Evolutionary conservation across 2,888 invertebrate species (phyloP), one percentile per base, ranked within the genome.

Genomic region (Synanthedon andrenaeformis): DNA sequence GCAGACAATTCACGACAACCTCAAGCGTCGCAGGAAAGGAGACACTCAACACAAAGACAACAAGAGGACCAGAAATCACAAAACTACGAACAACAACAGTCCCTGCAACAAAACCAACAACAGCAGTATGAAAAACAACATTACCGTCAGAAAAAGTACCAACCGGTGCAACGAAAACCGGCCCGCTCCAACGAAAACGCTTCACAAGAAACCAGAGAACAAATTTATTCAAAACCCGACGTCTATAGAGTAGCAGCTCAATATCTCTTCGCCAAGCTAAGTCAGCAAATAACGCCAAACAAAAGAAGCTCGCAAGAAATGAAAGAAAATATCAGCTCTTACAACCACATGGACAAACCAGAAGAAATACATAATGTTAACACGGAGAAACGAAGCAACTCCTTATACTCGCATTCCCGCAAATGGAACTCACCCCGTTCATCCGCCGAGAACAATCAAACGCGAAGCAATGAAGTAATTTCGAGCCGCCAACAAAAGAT

Each of bases 401-500:
- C 35, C 35, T 35, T 35, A 49, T 14, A 49, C 8, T 12, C 17
- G 10, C 19, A 49, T 17, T 11, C 6, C 14, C 14, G 17, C 58
- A 68, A n/a, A 59, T 62, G 53, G 58, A 55, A 12, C 63, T 49
- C 49, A 12, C 49, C 49, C 12, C 49, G 13, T 49, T 49, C 23
- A 19, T 17, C 23, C 49, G 49, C 14, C 13, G 48, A 8, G 10
- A 19, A 41, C 28, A 54, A 23, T 4, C 14, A n/a, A 51, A 45
- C 13, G 19, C 19, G n/a, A 19, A 23, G 42, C 35, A 28, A 69
- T 11, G 74, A 81, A 51, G 62, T 62, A 23, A 64, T 76, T 14
- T 80, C 78, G 78, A 72, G 64, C 11, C 70, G 72, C 55, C 60
- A 73, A 51, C 59, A 69, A 54, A 69, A 74, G 58, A 35, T 10